Evolutionary conservation across 2,113 vertebrate genomes (phyloP).

Genomic region (Papio anubis): DNA sequence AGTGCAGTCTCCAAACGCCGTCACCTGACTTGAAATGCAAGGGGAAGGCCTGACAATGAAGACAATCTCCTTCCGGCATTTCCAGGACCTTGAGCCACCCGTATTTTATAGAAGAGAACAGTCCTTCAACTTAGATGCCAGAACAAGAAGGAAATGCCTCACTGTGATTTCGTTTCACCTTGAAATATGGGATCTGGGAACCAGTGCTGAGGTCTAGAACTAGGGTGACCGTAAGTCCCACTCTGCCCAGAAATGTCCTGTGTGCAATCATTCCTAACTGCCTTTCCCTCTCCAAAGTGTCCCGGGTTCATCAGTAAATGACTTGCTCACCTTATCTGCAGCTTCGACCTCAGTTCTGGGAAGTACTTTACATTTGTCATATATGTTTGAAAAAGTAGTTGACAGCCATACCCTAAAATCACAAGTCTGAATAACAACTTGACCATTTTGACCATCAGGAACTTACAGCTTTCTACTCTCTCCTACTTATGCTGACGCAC

Average conservation of each 20-base stretch:
- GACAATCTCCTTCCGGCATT: not conserved
- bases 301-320: not conserved
- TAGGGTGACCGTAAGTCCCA: accelerated
- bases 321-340: not conserved
- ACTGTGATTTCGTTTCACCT: not conserved
- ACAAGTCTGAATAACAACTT: not conserved
- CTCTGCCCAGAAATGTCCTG: not conserved
- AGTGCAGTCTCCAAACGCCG: not conserved
- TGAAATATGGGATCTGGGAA: not conserved
- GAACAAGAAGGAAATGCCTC: slow-evolving; percentile 2
- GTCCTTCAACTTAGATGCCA: not conserved
- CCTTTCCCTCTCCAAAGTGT: not conserved
- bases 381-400: not conserved
- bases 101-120: not conserved
- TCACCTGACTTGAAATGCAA: slow-evolving; percentile 37
- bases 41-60: not conserved
- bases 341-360: not conserved
- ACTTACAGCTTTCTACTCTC: not conserved
- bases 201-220: not conserved
- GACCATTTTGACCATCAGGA: not conserved
- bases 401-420: not conserved
- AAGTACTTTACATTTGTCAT: not conserved
- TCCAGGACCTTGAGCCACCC: not conserved
- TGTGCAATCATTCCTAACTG: not conserved
- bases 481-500: not conserved